Conservation (phyloP, 2,888 invertebrate genomes). For the Cerastis rubricosa region DNA sequence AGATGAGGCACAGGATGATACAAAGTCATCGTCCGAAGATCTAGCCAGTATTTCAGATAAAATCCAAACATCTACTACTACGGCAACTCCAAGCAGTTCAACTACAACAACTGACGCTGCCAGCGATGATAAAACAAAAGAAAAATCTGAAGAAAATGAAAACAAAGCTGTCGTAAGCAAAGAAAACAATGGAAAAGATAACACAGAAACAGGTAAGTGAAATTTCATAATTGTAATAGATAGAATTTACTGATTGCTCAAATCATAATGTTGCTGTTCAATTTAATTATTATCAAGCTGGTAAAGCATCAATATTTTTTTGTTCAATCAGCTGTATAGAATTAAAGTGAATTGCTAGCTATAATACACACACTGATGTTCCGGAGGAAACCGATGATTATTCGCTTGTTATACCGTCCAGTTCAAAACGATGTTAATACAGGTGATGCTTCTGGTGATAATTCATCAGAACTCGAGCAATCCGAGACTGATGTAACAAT, state of each 20-base stretch:
- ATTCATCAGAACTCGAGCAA: conserved; percentile 24
- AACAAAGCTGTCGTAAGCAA: not conserved
- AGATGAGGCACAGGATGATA: not conserved
- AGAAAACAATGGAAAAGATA: not conserved
- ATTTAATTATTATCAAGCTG: conserved; percentile 51
- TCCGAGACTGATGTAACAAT: conserved; percentile 43
- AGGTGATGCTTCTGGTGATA: conserved; percentile 34
- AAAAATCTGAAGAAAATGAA: not conserved
- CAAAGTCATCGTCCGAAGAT: not conserved
- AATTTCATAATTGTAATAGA: not conserved
- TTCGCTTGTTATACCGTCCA: conserved; percentile 24
- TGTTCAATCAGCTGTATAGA: conserved; percentile 51
- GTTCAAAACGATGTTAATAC: conserved; percentile 47
- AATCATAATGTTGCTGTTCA: conserved; percentile 39
- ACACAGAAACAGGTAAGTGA: conserved; percentile 37
- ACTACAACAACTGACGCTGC: not conserved
- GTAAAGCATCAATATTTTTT: conserved; percentile 52
- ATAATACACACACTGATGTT: conserved; percentile 43
- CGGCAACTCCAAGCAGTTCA: conserved; percentile 17
- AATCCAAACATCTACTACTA: conserved; percentile 2
- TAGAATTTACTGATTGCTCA: conserved; percentile 17
- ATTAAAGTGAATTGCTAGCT: conserved; percentile 46
- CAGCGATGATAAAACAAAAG: not conserved
- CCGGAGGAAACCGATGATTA: conserved; percentile 41
- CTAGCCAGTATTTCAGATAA: not conserved